phyloP scores from a whole-genome alignment of 2,797 vertebrate genomes.

The Phyllotis vaccarum region DNA sequence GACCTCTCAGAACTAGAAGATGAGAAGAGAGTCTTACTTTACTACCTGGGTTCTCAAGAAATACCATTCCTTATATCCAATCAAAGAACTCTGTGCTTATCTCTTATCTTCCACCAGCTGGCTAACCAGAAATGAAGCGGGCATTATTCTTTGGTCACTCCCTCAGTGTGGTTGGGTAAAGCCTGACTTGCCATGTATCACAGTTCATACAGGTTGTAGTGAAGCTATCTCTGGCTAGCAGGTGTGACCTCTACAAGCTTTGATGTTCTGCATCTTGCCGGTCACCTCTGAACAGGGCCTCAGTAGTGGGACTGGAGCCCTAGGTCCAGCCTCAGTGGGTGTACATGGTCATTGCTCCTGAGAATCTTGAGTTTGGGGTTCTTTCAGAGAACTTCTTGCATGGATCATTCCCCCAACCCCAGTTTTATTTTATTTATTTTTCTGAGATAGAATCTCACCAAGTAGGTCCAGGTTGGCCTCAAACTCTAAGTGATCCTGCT shows the following conservation, averaged over 20 bases:
- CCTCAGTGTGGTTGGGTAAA: background rate
- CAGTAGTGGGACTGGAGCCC: background rate
- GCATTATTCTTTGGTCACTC: background rate
- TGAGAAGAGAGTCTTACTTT: background rate
- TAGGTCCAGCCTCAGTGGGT: background rate
- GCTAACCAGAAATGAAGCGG: background rate
- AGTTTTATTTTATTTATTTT: background rate
- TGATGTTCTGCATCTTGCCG: fast-evolving
- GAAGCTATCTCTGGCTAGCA: no score
- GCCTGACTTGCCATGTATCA: background rate
- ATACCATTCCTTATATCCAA: background rate
- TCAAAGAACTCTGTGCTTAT: background rate
- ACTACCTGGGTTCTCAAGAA: background rate
- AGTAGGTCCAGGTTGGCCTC: background rate
- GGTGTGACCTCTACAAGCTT: background rate
- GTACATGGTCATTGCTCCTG: background rate
- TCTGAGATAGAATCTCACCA: background rate
- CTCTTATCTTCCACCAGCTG: background rate
- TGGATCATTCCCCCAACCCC: background rate
- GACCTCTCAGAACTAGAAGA: background rate
- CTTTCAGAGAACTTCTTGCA: background rate
- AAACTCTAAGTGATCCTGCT: background rate
- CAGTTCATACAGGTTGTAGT: background rate
- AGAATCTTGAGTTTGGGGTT: background rate
- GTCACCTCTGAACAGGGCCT: background rate